Evolutionary conservation across 2,113 vertebrate species (phyloP).

Genomic region (Aphelocoma coerulescens): DNA sequence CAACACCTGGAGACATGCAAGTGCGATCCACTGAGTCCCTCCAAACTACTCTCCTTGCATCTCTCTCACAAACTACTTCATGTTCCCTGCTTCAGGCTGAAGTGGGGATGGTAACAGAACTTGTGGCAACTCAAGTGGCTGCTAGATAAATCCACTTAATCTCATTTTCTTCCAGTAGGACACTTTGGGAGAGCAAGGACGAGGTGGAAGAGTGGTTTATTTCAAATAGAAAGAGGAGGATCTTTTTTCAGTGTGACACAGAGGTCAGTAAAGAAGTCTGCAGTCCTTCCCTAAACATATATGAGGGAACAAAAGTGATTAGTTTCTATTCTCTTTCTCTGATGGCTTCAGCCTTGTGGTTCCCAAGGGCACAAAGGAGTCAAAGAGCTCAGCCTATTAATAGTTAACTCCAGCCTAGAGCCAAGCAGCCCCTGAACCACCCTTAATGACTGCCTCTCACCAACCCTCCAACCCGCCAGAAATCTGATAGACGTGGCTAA

Average conservation of each 20-base stretch:
- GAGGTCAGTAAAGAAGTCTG: slow-evolving; percentile 61
- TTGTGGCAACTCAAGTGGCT: slow-evolving; percentile 21
- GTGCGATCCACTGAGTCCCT: neutral
- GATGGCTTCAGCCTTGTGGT: slow-evolving; percentile 3
- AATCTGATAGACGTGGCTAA: slow-evolving; percentile 27
- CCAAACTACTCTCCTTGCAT: neutral
- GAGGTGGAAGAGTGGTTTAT: slow-evolving; percentile 33
- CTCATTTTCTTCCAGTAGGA: slow-evolving; percentile 43
- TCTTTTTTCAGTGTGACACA: slow-evolving; percentile 43
- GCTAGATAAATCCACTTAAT: slow-evolving; percentile 52
- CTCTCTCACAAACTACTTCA: neutral
- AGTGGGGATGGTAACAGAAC: slow-evolving; percentile 25
- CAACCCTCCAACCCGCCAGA: neutral
- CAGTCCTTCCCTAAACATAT: slow-evolving; percentile 11
- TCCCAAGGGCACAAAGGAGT: slow-evolving; percentile 52
- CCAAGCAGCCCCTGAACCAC: slow-evolving; percentile 18
- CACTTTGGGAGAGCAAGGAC: neutral
- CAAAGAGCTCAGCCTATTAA: slow-evolving; percentile 49
- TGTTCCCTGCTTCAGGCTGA: neutral
- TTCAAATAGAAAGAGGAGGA: slow-evolving; percentile 11
- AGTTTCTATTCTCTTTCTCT: slow-evolving; percentile 54
- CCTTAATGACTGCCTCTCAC: neutral
- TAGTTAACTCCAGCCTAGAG: slow-evolving; percentile 41
- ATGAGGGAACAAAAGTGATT: slow-evolving; percentile 51
- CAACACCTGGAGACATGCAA: neutral